Percentiles rank a stretch among this genome's conserved stretches.
These are phyloP conservation scores for Enteromius mattozi DNA, from an alignment of 2,797 vertebrate species.

Conservation along the genomic window DNA sequence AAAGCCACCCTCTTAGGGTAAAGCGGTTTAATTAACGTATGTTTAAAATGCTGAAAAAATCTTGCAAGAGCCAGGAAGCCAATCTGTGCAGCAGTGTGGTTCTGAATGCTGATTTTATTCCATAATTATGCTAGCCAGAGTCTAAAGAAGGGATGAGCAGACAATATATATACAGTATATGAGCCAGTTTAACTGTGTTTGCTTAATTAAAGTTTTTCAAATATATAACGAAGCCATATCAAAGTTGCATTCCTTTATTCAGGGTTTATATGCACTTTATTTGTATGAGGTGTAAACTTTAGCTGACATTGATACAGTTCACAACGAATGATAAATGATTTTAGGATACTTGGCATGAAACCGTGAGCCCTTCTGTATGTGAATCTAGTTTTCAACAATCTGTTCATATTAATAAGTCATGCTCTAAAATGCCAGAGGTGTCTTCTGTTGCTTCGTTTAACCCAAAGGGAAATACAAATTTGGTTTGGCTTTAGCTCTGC, in stretches of 20 bases:
- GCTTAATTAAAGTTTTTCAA: constrained; percentile 24
- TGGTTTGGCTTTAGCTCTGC: background rate
- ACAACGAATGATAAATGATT: background rate
- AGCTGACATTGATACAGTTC: background rate
- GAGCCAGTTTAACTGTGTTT: constrained; percentile 10
- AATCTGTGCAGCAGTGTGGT: background rate
- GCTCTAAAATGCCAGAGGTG: background rate
- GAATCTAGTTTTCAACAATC: background rate
- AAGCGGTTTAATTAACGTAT: constrained; percentile 16
- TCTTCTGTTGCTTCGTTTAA: background rate
- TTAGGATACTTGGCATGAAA: background rate
- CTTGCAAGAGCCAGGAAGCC: constrained; percentile 6
- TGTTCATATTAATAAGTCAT: constrained; percentile 8
- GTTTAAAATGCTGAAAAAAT: background rate
- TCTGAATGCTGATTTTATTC: constrained; percentile 25
- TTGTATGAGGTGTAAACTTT: background rate
- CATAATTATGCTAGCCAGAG: background rate
- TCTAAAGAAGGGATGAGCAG: constrained; percentile 25
- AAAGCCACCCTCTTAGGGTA: background rate
- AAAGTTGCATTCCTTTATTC: background rate
- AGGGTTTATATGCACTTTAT: background rate
- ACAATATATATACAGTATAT: background rate
- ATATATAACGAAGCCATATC: background rate
- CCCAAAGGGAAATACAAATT: background rate
- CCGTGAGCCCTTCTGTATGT: background rate